These are phyloP conservation scores for Jaculus jaculus DNA, from an alignment of 2,113 vertebrate species.

Conservation along the genomic window DNA sequence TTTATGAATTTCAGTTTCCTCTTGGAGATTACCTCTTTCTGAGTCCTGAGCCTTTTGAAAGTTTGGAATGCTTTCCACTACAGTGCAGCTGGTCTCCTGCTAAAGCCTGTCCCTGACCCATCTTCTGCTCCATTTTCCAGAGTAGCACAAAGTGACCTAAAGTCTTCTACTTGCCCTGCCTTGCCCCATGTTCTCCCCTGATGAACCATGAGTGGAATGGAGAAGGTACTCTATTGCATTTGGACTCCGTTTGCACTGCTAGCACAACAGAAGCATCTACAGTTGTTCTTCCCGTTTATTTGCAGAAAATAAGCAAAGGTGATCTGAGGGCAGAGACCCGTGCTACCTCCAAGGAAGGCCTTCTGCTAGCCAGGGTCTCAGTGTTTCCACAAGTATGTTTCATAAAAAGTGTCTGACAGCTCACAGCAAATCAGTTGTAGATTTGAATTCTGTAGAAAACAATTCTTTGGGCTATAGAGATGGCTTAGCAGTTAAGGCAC, in stretches of 20 bases:
- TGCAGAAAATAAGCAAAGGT: background rate
- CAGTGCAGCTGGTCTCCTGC: fast-evolving
- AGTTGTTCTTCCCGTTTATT: background rate
- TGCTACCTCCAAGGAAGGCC: background rate
- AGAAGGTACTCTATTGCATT: conserved; percentile 22
- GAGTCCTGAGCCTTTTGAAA: background rate
- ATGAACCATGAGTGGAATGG: background rate
- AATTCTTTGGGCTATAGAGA: no score
- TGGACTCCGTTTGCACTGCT: background rate
- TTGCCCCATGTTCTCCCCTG: conserved; percentile 7
- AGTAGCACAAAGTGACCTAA: no score
- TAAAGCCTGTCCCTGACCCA: conserved; percentile 4
- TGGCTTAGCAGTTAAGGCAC: no score
- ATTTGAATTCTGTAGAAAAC: background rate
- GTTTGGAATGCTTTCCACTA: background rate
- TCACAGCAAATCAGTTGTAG: background rate
- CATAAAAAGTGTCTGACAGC: background rate
- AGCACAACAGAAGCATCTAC: background rate
- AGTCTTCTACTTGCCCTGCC: background rate
- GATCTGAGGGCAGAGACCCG: background rate
- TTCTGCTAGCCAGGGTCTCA: background rate
- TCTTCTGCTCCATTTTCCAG: conserved; percentile 59
- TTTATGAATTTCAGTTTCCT: background rate
- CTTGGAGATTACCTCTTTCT: background rate
- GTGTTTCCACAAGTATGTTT: fast-evolving